These are phyloP conservation scores for Molorchus minor DNA, from an alignment of 2,888 invertebrate genomes.

Conservation along the genomic window DNA sequence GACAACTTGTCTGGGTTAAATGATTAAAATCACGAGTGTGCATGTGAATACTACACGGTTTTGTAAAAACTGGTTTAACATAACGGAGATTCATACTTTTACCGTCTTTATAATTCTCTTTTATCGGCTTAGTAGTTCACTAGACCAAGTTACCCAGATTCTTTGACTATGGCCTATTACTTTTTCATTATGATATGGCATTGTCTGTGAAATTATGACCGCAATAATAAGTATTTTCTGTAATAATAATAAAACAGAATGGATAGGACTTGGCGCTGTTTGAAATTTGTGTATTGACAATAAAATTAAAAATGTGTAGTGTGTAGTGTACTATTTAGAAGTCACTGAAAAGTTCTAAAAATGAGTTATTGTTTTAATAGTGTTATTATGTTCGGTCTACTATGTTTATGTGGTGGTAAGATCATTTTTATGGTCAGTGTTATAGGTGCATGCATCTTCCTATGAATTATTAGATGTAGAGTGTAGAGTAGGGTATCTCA, in stretches of 20 bases:
- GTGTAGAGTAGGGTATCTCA: too few species aligned
- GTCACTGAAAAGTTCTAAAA: neutral
- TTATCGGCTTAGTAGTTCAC: conserved; percentile 25
- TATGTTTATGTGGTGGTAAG: too few species aligned
- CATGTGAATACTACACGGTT: too few species aligned
- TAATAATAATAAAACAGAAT: too few species aligned
- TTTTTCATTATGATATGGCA: conserved; percentile 3
- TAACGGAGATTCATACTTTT: conserved; percentile 17
- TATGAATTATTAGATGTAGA: too few species aligned
- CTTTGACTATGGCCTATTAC: neutral
- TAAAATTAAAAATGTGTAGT: conserved; percentile 7
- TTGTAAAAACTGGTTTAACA: neutral
- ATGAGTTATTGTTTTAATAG: neutral
- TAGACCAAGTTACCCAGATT: conserved; percentile 28
- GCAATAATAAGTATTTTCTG: neutral
- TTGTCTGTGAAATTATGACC: conserved; percentile 5
- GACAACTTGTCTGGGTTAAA: too few species aligned
- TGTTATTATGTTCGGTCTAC: neutral
- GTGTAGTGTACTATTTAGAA: neutral
- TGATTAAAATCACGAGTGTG: too few species aligned
- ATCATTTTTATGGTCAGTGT: too few species aligned
- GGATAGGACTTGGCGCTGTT: too few species aligned
- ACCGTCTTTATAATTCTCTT: neutral
- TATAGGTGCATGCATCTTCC: too few species aligned
- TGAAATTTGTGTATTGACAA: too few species aligned